Percentiles rank a stretch among this genome's conserved stretches.
These are phyloP conservation scores for Podarcis cretensis DNA, from an alignment of 2,113 vertebrate species.

Conservation along the genomic window DNA sequence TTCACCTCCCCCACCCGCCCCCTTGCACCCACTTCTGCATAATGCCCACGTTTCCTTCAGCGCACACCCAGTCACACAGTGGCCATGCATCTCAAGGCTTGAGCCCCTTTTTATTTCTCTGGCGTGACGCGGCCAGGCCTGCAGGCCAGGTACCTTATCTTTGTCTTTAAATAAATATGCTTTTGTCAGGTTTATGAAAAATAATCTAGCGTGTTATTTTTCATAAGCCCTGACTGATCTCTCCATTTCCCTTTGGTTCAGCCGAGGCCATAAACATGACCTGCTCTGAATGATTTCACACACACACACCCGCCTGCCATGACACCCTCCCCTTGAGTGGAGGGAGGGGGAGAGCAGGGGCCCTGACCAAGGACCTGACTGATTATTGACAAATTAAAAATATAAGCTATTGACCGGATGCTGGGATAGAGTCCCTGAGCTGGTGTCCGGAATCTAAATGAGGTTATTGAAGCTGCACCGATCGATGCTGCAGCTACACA, in stretches of 20 bases:
- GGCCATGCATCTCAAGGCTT: fast-evolving
- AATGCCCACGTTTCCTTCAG: fast-evolving
- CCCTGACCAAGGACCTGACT: slow-evolving; percentile 78
- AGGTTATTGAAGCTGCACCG: slow-evolving; percentile 78
- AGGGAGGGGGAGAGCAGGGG: slow-evolving; percentile 29
- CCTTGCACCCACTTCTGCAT: background rate
- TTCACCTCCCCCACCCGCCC: background rate
- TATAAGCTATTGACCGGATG: slow-evolving; percentile 85
- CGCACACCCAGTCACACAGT: fast-evolving
- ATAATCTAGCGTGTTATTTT: slow-evolving; percentile 58
- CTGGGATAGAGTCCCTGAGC: slow-evolving; percentile 86
- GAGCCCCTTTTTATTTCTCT: background rate
- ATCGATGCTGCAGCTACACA: slow-evolving; percentile 88
- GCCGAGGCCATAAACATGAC: slow-evolving; percentile 67
- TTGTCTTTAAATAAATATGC: slow-evolving; percentile 72
- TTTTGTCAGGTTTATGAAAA: slow-evolving; percentile 73
- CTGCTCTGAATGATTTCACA: slow-evolving; percentile 60
- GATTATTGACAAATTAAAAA: slow-evolving; percentile 86
- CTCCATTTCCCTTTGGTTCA: slow-evolving; percentile 48
- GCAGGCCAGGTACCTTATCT: slow-evolving; percentile 61
- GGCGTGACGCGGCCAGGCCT: fast-evolving
- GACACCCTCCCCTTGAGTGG: slow-evolving; percentile 3
- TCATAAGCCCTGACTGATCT: slow-evolving; percentile 41
- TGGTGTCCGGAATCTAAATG: slow-evolving; percentile 89
- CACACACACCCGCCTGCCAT: background rate